Evolutionary conservation across 1,140 invertebrate species (phyloP).

Genomic region (Penaeus vannamei): DNA sequence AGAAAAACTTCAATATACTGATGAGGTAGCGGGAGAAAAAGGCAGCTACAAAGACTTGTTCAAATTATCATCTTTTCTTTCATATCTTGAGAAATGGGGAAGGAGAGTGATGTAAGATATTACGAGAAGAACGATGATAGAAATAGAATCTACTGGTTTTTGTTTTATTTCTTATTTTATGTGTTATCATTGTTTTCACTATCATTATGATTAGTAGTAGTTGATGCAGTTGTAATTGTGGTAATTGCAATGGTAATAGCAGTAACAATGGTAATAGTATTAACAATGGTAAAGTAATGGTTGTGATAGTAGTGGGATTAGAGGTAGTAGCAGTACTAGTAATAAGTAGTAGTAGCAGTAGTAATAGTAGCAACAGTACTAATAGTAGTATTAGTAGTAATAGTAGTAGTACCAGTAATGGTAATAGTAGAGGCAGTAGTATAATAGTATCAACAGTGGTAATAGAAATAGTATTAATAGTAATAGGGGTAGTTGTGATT

Average conservation of each 20-base stretch:
- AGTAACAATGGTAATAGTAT: background rate
- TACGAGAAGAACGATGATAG: no score
- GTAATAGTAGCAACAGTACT: background rate
- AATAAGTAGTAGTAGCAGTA: background rate
- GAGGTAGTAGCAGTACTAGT: background rate
- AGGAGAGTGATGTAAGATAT: no score
- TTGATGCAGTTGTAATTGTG: background rate
- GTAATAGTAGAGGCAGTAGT: background rate
- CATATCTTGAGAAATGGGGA: no score
- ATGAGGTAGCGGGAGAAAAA: no score
- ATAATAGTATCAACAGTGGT: background rate
- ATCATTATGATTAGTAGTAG: background rate
- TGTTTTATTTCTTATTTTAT: no score
- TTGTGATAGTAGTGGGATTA: background rate
- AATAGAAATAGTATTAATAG: background rate
- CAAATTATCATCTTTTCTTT: no score
- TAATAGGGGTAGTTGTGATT: background rate
- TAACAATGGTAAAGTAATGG: slow-evolving; percentile 16
- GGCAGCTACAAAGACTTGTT: no score
- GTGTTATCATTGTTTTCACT: no score
- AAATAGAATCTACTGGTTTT: no score
- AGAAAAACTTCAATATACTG: no score
- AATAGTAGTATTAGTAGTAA: background rate
- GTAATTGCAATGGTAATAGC: background rate
- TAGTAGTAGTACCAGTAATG: background rate